Percentiles rank a stretch among this genome's conserved stretches.
phyloP scores from a whole-genome alignment of 2,888 invertebrate genomes.

The Macrosiphum euphorbiae region DNA sequence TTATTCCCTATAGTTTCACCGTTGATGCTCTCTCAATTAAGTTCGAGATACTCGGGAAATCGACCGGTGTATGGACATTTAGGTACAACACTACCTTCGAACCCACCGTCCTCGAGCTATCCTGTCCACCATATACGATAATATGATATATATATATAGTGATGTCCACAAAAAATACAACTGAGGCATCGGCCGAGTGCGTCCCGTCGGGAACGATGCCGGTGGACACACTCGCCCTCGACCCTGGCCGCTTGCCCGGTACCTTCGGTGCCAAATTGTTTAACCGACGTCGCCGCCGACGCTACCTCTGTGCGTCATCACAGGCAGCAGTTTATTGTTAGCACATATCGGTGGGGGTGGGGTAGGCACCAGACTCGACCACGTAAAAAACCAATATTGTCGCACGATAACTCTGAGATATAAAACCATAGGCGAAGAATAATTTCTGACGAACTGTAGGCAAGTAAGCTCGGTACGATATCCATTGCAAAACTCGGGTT shows the following conservation, averaged over 20 bases:
- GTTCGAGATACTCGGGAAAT: not conserved
- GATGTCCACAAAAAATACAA: not conserved
- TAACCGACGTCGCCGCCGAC: not conserved
- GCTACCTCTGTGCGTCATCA: not conserved
- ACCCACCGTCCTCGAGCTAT: not conserved
- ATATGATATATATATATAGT: not conserved
- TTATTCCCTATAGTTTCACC: not conserved
- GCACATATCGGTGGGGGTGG: not conserved
- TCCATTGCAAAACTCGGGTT: not conserved
- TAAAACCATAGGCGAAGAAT: not conserved
- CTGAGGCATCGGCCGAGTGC: not conserved
- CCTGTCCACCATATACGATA: not conserved
- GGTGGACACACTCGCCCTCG: not conserved
- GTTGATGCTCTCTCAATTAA: not conserved
- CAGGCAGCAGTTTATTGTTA: slow-evolving; percentile 17
- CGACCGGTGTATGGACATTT: not conserved
- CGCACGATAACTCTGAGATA: not conserved
- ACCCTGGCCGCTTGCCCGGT: slow-evolving; percentile 23
- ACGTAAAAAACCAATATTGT: not conserved
- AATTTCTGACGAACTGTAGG: not conserved
- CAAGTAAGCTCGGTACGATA: not conserved
- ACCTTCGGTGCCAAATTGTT: slow-evolving; percentile 23
- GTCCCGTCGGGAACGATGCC: not conserved
- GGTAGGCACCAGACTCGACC: not conserved
- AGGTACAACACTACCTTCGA: not conserved